Percentiles rank a stretch among this genome's conserved stretches.
Evolutionary conservation across 1,140 invertebrate genomes (phyloP).

Genomic region (Drosophila serrata): DNA sequence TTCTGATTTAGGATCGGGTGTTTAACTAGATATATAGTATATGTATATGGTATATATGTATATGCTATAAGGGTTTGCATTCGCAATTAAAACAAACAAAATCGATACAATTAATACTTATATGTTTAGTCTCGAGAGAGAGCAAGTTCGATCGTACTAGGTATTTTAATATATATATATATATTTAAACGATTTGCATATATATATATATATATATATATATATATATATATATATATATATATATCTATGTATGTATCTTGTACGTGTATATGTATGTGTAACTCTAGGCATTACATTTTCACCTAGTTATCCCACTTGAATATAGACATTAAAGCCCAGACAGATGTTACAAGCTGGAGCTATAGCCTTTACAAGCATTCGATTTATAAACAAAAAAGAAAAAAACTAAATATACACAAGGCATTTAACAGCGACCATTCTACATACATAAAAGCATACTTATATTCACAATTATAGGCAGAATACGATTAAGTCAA

Average conservation of each 20-base stretch:
- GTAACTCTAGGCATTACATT: slow-evolving; percentile 46
- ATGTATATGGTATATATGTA: slow-evolving; percentile 23
- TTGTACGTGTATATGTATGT: slow-evolving; percentile 34
- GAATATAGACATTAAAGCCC: slow-evolving; percentile 14
- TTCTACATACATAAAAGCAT: slow-evolving; percentile 13
- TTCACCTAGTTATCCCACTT: slow-evolving; percentile 31
- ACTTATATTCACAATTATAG: slow-evolving; percentile 20
- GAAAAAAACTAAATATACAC: slow-evolving; percentile 13
- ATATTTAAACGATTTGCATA: slow-evolving; percentile 34
- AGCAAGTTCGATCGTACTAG: slow-evolving; percentile 43
- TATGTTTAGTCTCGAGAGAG: slow-evolving; percentile 31
- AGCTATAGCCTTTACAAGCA: slow-evolving; percentile 5
- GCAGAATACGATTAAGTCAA: slow-evolving; percentile 10
- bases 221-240: slow-evolving; percentile 27
- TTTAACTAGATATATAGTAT: slow-evolving; percentile 12
- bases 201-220: too few relatives aligned
- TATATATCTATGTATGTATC: slow-evolving; percentile 28
- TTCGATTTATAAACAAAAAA: slow-evolving; percentile 3
- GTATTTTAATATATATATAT: slow-evolving; percentile 40
- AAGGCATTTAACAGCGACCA: slow-evolving; percentile 25
- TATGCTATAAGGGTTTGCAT: slow-evolving; percentile 57
- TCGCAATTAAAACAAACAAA: slow-evolving; percentile 67
- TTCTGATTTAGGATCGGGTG: slow-evolving; percentile 25
- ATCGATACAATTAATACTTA: slow-evolving; percentile 54
- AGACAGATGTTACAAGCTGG: slow-evolving; percentile 3